Base-by-base conservation (phyloP, 2,113 vertebrate species). In the Prinia subflava region DNA sequence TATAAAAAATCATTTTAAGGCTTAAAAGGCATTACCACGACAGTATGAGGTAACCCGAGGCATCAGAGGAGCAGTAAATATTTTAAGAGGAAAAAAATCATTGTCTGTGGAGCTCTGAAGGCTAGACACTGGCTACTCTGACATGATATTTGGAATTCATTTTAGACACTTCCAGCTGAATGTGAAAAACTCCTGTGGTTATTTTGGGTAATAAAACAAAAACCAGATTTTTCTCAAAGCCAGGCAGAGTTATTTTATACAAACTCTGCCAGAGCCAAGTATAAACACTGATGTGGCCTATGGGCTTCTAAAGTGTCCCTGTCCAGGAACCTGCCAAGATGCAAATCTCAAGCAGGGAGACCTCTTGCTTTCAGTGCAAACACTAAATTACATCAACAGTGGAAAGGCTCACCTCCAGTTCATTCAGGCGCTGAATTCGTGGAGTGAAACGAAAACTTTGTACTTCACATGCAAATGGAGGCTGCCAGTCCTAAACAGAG, bases 381-480 rank as follows among this genome's bases (percentile, higher is more conserved):
- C 84, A 89, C 28, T 59, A 19, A 87, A 67, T 30, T 73, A 1
- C 21, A 57, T 13, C n/a, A 68, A 52, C n/a, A 75, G 15, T 30
- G 71, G 44, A 46, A 89, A 78, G 79, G 95, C 98, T 99, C 95
- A 99, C 99, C 98, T 99, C 99, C 89, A 99, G 98, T 92, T 99
- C 99, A 95, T 99, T 99, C 71, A 99, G 98, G 62, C 99, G 98
- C 97, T 99, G 99, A 63, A 99, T 98, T 87, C 99, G 97, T 6
- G 99, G 99, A 77, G 99, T 99, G 94, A 99, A 99, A 90, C 98
- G 98, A 96, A 99, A 99, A 92, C 98, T 99, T 83, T 99, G 99
- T 17, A 99, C 98, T 95, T 99, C 99, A 83, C 99, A 99, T 47
- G 99, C 99, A 95, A 99, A 99, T 10, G 99, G 99, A 96, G 99